These are phyloP conservation scores for Argyresthia albistria DNA, from an alignment of 2,888 invertebrate genomes.

Conservation along the genomic window DNA sequence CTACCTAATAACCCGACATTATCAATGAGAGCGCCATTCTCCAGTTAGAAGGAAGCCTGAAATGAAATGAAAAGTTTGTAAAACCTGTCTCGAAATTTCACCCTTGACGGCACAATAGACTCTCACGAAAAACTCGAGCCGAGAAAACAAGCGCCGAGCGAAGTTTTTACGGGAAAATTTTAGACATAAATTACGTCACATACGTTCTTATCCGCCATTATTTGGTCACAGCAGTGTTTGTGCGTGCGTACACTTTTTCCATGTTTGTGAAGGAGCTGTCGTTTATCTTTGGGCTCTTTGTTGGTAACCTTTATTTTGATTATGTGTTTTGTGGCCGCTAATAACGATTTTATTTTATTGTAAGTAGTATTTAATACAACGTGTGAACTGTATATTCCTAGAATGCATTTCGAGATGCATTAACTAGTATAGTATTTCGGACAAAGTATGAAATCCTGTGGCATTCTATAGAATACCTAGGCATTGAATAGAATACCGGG, in stretches of 20 bases:
- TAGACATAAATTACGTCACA: slow-evolving; percentile 47
- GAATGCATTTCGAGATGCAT: too few relatives aligned
- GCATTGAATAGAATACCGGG: too few relatives aligned
- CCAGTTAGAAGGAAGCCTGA: too few relatives aligned
- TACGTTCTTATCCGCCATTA: slow-evolving; percentile 54
- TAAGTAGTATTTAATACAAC: too few relatives aligned
- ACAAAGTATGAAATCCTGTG: too few relatives aligned
- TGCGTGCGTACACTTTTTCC: slow-evolving; percentile 46
- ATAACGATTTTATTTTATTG: too few relatives aligned
- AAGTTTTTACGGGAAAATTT: slow-evolving; percentile 10
- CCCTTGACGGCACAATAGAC: slow-evolving; percentile 28
- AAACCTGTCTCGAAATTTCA: slow-evolving; percentile 39
- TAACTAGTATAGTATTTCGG: too few relatives aligned
- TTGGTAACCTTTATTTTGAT: slow-evolving; percentile 10
- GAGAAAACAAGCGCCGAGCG: slow-evolving; percentile 27
- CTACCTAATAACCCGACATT: too few relatives aligned
- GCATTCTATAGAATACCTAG: too few relatives aligned
- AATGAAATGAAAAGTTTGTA: slow-evolving; percentile 23
- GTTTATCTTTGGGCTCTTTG: slow-evolving; percentile 30
- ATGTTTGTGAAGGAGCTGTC: slow-evolving; percentile 38
- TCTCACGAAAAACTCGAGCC: slow-evolving; percentile 34
- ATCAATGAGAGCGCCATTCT: too few relatives aligned
- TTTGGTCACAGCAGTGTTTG: slow-evolving; percentile 49
- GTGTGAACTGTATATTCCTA: too few relatives aligned
- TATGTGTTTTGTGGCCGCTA: too few relatives aligned